These are phyloP conservation scores for Eustalomyia histrio DNA, from an alignment of 2,888 invertebrate species.

Conservation along the genomic window DNA sequence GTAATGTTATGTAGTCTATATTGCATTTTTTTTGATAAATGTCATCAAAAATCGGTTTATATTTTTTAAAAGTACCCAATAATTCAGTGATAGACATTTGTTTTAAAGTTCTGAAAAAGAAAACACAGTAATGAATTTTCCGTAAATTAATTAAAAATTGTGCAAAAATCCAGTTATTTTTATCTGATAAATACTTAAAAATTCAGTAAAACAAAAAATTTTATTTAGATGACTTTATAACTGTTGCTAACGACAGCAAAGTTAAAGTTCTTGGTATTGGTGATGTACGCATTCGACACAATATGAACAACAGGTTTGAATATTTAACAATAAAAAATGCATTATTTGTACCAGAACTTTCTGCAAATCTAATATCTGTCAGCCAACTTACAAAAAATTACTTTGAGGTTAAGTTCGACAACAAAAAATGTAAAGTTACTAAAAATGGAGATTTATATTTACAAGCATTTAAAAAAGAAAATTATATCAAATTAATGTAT, in stretches of 20 bases:
- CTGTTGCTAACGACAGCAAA: constrained; percentile 31
- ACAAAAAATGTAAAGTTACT: constrained; percentile 21
- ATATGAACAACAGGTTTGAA: constrained; percentile 9
- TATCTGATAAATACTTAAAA: no score
- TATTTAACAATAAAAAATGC: constrained; percentile 24
- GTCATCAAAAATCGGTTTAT: no score
- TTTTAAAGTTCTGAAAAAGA: no score
- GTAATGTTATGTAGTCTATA: no score
- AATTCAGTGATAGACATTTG: no score
- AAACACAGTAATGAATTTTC: no score
- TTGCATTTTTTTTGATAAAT: no score
- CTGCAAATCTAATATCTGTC: constrained; percentile 50
- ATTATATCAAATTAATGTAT: constrained; percentile 19
- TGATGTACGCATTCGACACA: constrained; percentile 17
- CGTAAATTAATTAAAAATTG: no score
- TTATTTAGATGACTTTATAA: background rate
- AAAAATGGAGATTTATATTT: background rate
- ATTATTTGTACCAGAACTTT: constrained; percentile 33
- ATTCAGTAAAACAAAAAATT: no score
- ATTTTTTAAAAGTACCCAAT: no score
- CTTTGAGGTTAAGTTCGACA: constrained; percentile 17
- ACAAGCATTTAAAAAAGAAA: constrained; percentile 21
- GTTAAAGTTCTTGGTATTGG: constrained; percentile 31
- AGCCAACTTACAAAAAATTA: constrained; percentile 32
- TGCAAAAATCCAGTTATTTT: no score